A percentile compares a stretch with the other conserved stretches of the same genome.
Conservation (phyloP, 2,888 invertebrate species). For the Leucophenga maculata region DNA sequence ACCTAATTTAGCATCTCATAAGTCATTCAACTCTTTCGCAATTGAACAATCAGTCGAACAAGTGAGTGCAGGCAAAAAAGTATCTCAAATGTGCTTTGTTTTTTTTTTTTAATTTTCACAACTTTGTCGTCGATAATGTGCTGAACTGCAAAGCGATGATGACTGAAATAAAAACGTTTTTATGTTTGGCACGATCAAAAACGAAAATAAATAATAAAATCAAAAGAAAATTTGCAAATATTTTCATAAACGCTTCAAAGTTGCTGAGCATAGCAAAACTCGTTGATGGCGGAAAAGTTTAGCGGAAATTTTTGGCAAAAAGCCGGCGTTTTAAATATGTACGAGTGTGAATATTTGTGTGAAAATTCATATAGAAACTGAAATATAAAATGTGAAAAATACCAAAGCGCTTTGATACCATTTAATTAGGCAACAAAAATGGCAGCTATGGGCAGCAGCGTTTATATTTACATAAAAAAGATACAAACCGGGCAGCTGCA, state of each 20-base stretch:
- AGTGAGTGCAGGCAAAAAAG: background rate
- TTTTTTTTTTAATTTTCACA: background rate
- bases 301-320: too few species aligned
- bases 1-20: slow-evolving; percentile 38
- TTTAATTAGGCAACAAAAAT: slow-evolving; percentile 51
- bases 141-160: background rate
- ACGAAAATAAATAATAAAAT: background rate
- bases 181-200: background rate
- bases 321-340: background rate
- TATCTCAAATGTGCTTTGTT: background rate
- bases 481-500: background rate
- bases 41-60: background rate
- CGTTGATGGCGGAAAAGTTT: too few species aligned
- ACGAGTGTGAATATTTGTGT: background rate
- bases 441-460: slow-evolving; percentile 31
- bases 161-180: background rate
- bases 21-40: slow-evolving; percentile 50
- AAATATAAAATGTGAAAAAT: slow-evolving; percentile 9
- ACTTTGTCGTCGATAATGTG: background rate
- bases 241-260: too few species aligned
- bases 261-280: too few species aligned
- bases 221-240: background rate
- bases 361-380: slow-evolving; percentile 18
- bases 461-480: background rate
- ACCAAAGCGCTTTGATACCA: slow-evolving; percentile 39